Evolutionary conservation across 2,113 vertebrate genomes (phyloP), one percentile per base, ranked within the genome.

Genomic region (Syngnathus scovelli): DNA sequence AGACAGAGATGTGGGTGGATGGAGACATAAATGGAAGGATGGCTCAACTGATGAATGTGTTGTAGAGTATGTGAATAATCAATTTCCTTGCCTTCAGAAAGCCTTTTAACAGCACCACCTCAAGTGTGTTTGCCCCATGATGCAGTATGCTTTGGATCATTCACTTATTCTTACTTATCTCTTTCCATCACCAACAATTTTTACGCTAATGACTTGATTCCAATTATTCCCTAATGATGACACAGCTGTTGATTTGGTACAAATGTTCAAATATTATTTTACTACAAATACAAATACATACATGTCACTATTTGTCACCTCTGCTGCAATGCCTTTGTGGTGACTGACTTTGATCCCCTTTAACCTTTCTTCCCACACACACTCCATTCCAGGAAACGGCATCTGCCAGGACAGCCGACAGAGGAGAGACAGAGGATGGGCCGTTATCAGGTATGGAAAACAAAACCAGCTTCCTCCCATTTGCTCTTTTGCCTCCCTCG

Each of bases 391-490:
- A 90, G 90, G 90, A 92, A 89, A 83, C 78, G 4, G 70, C 39
- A 48, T 77, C 82, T 61, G 85, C 87, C 85, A 85, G 81, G 79
- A 85, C 69, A 38, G 84, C 87, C 78, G 67, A 80, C 61, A 77
- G 70, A 66, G 87, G 72, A 63, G 88, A 80, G 69, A 67, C 83
- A 63, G 88, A 87, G 74, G 83, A 90, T 84, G 89, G 84, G 83
- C 75, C 80, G 51, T 90, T 92, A 91, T 92, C 92, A 91, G 91
- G 90, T 92, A 91, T 5, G 70, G 77, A 84, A 83, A 78, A 81
- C 65, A 78, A 80, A 76, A 79, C 68, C 6, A 71, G 65, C 76
- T 90, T 86, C 84, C 87, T 77, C 68, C 66, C 76, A 81, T 74
- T 44, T 56, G 36, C 61, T 69, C 21, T 62, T 46, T 37, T 54